A percentile compares a stretch with the other conserved stretches of the same genome.
These are phyloP conservation scores for Harpalus rufipes DNA, from an alignment of 2,888 invertebrate genomes.

Conservation along the genomic window DNA sequence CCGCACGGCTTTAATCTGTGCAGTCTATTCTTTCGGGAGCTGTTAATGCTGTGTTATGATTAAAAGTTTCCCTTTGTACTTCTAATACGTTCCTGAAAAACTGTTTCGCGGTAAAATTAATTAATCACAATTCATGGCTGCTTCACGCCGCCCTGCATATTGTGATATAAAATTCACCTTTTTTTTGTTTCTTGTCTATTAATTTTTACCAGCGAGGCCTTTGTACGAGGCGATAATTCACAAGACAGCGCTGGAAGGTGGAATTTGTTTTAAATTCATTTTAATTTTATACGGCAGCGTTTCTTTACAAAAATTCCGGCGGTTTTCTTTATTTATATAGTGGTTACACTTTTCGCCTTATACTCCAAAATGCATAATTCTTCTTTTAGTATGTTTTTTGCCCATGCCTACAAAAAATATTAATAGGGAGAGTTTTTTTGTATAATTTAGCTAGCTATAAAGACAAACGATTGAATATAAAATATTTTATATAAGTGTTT, in stretches of 20 bases:
- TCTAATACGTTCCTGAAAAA: constrained; percentile 60
- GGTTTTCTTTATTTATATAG: constrained; percentile 9
- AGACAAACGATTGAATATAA: no score
- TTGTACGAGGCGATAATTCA: constrained; percentile 55
- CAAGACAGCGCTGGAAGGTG: constrained; percentile 31
- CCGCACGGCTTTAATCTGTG: constrained; percentile 56
- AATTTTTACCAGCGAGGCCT: constrained; percentile 58
- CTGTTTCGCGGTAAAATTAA: constrained; percentile 55
- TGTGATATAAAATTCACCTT: constrained; percentile 53
- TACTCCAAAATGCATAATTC: no score
- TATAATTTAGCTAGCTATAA: no score
- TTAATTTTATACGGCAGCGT: constrained; percentile 47
- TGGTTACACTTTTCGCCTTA: no score
- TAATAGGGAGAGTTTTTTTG: no score
- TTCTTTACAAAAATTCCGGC: constrained; percentile 8
- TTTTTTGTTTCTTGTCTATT: constrained; percentile 59
- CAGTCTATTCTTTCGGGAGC: constrained; percentile 61
- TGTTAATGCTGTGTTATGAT: constrained; percentile 64
- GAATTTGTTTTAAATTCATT: constrained; percentile 60
- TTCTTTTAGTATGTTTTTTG: no score
- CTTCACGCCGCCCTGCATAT: constrained; percentile 54
- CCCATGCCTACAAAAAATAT: no score
- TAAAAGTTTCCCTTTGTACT: constrained; percentile 57
- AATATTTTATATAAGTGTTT: no score
- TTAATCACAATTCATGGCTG: constrained; percentile 61